phyloP scores from a whole-genome alignment of 2,797 vertebrate species.

The Acanthornis magna region DNA sequence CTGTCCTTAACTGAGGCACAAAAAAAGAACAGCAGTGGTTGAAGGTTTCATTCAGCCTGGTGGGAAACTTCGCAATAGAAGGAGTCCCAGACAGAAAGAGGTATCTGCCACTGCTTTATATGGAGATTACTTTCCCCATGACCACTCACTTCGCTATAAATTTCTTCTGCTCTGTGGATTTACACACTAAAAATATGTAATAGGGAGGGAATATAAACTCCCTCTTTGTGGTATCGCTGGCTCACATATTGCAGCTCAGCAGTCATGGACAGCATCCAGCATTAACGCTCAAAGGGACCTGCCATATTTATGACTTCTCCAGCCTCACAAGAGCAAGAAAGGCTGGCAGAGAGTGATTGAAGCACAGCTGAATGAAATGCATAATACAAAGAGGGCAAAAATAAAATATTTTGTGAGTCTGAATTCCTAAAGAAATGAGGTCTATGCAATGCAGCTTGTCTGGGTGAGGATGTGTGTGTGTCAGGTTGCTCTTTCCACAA shows the following conservation, averaged over 20 bases:
- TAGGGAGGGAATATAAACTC: conserved; percentile 19
- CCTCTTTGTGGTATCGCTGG: conserved; percentile 1
- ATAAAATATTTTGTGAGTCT: neutral
- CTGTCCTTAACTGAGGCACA: neutral
- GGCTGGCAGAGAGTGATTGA: neutral
- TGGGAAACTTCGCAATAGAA: neutral
- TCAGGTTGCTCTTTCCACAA: neutral
- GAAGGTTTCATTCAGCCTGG: neutral
- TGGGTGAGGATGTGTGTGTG: neutral
- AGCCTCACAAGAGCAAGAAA: neutral
- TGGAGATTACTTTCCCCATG: conserved; percentile 23
- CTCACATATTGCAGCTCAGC: conserved; percentile 38
- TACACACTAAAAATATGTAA: conserved; percentile 18
- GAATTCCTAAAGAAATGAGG: neutral
- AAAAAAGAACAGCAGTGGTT: neutral
- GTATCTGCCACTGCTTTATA: neutral
- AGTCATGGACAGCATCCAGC: conserved; percentile 29
- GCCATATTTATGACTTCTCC: conserved; percentile 33
- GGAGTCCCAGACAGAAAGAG: neutral
- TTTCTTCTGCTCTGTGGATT: conserved; percentile 46
- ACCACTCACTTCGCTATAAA: neutral
- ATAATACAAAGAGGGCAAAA: neutral
- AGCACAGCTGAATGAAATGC: neutral
- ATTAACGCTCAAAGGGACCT: neutral
- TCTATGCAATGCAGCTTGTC: neutral